Base-by-base conservation (phyloP, 2,113 vertebrate species). In the Phylloscopus trochilus region DNA sequence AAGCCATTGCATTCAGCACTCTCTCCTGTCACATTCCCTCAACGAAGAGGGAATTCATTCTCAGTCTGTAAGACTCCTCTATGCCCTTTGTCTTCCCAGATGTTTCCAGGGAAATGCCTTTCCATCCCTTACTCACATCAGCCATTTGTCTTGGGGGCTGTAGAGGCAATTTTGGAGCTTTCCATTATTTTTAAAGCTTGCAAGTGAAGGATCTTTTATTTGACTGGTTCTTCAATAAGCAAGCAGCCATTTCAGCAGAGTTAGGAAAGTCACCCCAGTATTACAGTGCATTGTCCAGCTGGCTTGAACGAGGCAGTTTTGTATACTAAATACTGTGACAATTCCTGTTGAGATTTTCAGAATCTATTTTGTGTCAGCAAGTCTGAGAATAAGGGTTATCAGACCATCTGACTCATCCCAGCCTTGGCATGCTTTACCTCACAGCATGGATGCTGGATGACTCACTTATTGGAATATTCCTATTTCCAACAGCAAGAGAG, bases 381-480 rank as follows among this genome's bases (percentile, higher is more conserved):
- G 64, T 83, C 90, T 90, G 72, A 83, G 51, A 94, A 70, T 58
- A 83, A 86, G 55, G 90, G 88, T 90, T 92, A 94, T 92, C 68
- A 92, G 80, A 92, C 64, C 85, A 93, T 63, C 59, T 94, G 92
- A 95, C 47, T 97, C 92, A 96, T 93, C 31, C n/a, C 63, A 90
- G 92, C 70, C 49, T 64, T 82, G 74, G 87, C 44, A 2, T 63
- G 52, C 51, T 89, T 77, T 62, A 90, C 55, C 39, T 94, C 94
- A 74, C 92, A 96, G 95, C 89, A 92, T 47, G 87, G 82, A 79
- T 93, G 82, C 88, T 83, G 53, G 82, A 76, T 96, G 95, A 96
- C 58, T 95, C 93, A 94, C 44, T 75, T 43, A 82, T 11, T 64
- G 51, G 68, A 91, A 95, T 89, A 96, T 81, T 95, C 79, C 76